phyloP scores from a whole-genome alignment of 2,113 vertebrate species.

The Semnopithecus entellus region DNA sequence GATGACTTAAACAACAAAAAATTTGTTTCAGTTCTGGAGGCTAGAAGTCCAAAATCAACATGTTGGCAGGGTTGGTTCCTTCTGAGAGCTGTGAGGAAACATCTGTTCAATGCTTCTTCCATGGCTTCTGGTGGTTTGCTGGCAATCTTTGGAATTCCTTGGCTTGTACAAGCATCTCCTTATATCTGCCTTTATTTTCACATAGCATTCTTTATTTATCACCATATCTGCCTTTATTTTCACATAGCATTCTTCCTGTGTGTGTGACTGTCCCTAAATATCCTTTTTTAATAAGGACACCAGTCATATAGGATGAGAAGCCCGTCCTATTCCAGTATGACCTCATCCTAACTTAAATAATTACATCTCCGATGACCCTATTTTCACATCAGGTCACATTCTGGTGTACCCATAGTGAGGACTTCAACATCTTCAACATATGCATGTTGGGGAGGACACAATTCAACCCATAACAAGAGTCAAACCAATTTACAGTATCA shows the following conservation, averaged over 20 bases:
- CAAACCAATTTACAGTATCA: background rate
- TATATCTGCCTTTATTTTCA: background rate
- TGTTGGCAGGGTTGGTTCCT: background rate
- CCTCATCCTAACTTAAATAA: background rate
- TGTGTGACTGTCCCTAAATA: background rate
- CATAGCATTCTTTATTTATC: background rate
- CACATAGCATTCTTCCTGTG: background rate
- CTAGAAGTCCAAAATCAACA: background rate
- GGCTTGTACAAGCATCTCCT: background rate
- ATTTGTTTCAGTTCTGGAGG: background rate
- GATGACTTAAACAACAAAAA: background rate
- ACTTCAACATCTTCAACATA: background rate
- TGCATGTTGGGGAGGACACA: background rate
- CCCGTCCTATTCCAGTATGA: background rate
- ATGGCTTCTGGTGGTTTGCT: background rate
- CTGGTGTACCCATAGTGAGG: background rate
- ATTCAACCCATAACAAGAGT: background rate
- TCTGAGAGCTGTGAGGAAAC: background rate
- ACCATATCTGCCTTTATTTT: background rate
- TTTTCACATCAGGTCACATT: background rate
- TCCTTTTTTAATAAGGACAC: background rate
- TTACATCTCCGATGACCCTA: background rate
- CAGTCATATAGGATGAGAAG: background rate
- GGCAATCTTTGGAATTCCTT: background rate
- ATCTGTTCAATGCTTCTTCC: background rate